Evolutionary conservation across 2,888 invertebrate genomes (phyloP).

Genomic region (Watsonalla cultraria): DNA sequence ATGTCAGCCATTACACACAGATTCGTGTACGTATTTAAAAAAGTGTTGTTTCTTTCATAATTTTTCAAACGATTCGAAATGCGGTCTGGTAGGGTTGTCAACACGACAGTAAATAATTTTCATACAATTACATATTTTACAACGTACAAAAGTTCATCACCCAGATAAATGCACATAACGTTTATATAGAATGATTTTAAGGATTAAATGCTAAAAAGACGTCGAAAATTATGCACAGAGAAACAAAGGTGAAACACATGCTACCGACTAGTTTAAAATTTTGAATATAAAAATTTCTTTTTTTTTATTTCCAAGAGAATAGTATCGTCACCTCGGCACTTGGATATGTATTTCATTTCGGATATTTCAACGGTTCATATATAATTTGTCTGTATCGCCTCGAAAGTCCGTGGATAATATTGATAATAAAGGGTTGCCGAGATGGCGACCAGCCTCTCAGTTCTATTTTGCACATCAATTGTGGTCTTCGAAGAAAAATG

Average conservation of each 20-base stretch:
- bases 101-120: constrained; percentile 49
- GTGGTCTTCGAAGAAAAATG: constrained; percentile 72
- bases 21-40: constrained; percentile 60
- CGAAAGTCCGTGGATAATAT: constrained; percentile 16
- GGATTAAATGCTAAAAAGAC: constrained; percentile 68
- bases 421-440: constrained; percentile 45
- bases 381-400: constrained; percentile 7
- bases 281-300: constrained; percentile 73
- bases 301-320: constrained; percentile 46
- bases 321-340: constrained; percentile 65
- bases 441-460: constrained; percentile 55
- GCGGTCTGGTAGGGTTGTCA: constrained; percentile 70
- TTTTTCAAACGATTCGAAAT: constrained; percentile 53
- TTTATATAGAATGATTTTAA: constrained; percentile 51
- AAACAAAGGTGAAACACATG: constrained; percentile 59
- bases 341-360: constrained; percentile 68
- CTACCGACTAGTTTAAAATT: constrained; percentile 75
- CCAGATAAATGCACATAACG: constrained; percentile 69
- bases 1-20: constrained; percentile 67
- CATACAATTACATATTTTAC: constrained; percentile 26
- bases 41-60: constrained; percentile 59
- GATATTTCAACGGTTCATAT: constrained; percentile 25
- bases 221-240: constrained; percentile 67
- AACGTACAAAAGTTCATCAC: constrained; percentile 48
- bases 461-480: constrained; percentile 58